Evolutionary conservation across 1,140 invertebrate species (phyloP).

Genomic region (Glossosoma conforme): DNA sequence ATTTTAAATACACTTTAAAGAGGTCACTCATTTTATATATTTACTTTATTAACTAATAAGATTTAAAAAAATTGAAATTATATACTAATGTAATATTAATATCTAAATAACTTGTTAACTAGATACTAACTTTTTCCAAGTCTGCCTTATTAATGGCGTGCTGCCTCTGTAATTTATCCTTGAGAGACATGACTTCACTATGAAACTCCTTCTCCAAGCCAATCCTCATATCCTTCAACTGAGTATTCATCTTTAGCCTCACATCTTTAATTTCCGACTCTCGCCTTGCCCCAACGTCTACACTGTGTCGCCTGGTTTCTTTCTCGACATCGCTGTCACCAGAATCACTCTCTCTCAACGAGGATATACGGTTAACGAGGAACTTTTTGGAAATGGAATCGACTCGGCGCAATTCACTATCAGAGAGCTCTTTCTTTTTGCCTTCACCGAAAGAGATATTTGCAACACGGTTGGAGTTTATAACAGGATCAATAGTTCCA

Average conservation of each 20-base stretch:
- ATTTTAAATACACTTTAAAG: too few relatives aligned
- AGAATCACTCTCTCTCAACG: conserved; percentile 14
- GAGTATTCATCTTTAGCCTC: conserved; percentile 43
- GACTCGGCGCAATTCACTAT: conserved; percentile 2
- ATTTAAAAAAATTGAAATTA: too few relatives aligned
- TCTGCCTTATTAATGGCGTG: conserved; percentile 46
- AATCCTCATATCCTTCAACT: conserved; percentile 49
- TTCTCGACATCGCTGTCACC: conserved; percentile 35
- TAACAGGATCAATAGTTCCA: conserved; percentile 38
- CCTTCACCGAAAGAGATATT: not conserved
- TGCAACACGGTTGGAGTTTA: not conserved
- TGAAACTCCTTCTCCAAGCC: conserved; percentile 51
- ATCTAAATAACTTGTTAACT: too few relatives aligned
- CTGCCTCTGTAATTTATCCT: conserved; percentile 44
- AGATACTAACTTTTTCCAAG: conserved; percentile 47
- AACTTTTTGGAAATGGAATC: conserved; percentile 12
- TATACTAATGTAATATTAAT: too few relatives aligned
- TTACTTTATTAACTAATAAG: too few relatives aligned
- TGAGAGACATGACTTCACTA: conserved; percentile 41
- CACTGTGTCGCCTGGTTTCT: conserved; percentile 17
- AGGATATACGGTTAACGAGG: conserved; percentile 9
- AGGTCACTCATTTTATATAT: too few relatives aligned
- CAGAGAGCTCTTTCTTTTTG: not conserved
- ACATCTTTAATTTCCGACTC: conserved; percentile 25
- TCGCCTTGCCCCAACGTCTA: conserved; percentile 11